phyloP scores from a whole-genome alignment of 2,113 vertebrate species.

The Gallinago undulata region DNA sequence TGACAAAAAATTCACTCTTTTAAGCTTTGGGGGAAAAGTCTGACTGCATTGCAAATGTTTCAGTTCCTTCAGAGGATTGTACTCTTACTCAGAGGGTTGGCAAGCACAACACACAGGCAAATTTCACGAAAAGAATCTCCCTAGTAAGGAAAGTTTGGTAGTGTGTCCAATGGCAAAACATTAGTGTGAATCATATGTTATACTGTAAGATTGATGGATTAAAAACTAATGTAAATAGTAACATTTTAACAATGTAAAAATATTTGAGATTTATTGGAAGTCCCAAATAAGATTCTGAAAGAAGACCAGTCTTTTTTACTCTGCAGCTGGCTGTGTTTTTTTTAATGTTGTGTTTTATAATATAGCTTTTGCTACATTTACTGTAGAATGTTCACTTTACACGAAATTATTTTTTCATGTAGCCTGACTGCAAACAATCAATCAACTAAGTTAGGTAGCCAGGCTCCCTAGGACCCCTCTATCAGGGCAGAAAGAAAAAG shows the following conservation, averaged over 20 bases:
- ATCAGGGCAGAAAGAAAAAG: not conserved
- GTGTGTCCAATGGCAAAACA: not conserved
- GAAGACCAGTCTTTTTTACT: not conserved
- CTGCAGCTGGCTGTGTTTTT: not conserved
- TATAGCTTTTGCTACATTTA: not conserved
- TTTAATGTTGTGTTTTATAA: not conserved
- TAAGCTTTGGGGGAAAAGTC: not conserved
- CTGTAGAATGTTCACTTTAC: not conserved
- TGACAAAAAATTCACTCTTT: not conserved
- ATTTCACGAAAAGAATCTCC: not conserved
- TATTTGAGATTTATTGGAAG: not conserved
- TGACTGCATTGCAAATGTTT: not conserved
- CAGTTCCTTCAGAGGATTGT: not conserved
- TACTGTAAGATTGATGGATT: not conserved
- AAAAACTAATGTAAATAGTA: not conserved
- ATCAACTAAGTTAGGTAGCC: not conserved
- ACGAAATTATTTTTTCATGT: not conserved
- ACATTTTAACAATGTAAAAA: not conserved
- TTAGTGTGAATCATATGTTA: not conserved
- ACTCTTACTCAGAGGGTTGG: not conserved
- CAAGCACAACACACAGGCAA: not conserved
- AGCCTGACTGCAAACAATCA: not conserved
- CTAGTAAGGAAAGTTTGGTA: not conserved
- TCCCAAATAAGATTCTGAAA: not conserved
- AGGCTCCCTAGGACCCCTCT: not conserved